phyloP scores from a whole-genome alignment of 23 tunicate species.

The Trididemnum clinides region DNA sequence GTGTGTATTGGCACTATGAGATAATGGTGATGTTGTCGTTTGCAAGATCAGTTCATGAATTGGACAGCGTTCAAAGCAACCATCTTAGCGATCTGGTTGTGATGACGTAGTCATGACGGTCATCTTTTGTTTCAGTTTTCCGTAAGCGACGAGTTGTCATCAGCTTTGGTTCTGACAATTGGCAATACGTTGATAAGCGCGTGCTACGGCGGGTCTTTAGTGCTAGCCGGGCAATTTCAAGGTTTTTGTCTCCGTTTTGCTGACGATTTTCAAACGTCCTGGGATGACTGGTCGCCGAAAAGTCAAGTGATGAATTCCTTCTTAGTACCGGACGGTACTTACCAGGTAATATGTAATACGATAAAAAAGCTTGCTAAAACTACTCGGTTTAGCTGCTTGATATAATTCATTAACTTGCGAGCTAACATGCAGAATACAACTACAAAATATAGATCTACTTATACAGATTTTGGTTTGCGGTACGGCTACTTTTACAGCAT shows the following conservation, averaged over 20 bases:
- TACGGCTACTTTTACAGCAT: too few species aligned
- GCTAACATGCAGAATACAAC: too few species aligned
- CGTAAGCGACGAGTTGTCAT: conserved; percentile 72
- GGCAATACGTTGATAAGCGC: conserved; percentile 73
- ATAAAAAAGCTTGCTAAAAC: too few species aligned
- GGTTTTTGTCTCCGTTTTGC: conserved; percentile 88
- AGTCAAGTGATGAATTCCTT: conserved; percentile 57
- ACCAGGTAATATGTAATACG: conserved; percentile 84
- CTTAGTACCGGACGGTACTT: conserved; percentile 88
- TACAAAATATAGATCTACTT: too few species aligned
- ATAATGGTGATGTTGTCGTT: not conserved
- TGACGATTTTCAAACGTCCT: conserved; percentile 84
- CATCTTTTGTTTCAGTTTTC: too few species aligned
- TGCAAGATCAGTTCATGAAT: too few species aligned
- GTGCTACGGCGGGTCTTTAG: conserved; percentile 65
- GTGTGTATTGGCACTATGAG: not conserved
- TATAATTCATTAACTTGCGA: too few species aligned
- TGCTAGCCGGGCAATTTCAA: conserved; percentile 68
- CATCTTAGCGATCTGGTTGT: too few species aligned
- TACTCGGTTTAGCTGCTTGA: too few species aligned
- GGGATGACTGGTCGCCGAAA: conserved; percentile 81
- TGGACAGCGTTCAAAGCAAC: too few species aligned
- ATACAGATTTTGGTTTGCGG: too few species aligned
- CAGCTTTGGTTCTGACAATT: conserved; percentile 82
- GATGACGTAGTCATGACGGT: too few species aligned